Evolutionary conservation across 2,888 invertebrate genomes (phyloP).

Genomic region (Amblyjoppa proteus): DNA sequence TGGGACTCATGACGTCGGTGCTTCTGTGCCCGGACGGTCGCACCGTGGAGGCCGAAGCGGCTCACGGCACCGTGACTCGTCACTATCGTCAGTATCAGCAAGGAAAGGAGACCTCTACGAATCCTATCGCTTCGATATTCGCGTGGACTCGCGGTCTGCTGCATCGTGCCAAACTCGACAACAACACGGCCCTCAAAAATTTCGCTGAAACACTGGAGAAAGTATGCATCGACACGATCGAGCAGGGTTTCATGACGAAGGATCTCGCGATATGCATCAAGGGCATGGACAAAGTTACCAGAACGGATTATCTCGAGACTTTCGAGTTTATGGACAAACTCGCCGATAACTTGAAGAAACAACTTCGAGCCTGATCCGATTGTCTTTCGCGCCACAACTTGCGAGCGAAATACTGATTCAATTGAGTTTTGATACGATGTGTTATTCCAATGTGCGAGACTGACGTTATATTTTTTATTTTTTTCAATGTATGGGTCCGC

Average conservation of each 20-base stretch:
- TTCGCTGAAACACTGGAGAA: slow-evolving; percentile 95
- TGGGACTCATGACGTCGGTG: slow-evolving; percentile 99
- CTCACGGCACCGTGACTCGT: slow-evolving; percentile 98
- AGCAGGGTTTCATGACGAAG: slow-evolving; percentile 98
- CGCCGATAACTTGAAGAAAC: slow-evolving; percentile 93
- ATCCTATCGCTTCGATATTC: slow-evolving; percentile 99
- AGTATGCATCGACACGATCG: slow-evolving; percentile 98
- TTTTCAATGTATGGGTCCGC: neutral
- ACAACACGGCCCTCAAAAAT: slow-evolving; percentile 90
- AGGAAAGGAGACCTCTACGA: slow-evolving; percentile 99
- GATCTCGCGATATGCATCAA: slow-evolving; percentile 99
- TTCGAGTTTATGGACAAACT: slow-evolving; percentile 98
- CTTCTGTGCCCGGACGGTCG: slow-evolving; percentile 98
- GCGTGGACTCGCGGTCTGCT: slow-evolving; percentile 98
- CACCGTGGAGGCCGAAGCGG: slow-evolving; percentile 99
- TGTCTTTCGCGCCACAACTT: neutral
- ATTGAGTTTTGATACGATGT: slow-evolving; percentile 19
- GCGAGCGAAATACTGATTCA: slow-evolving; percentile 55
- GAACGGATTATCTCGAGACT: slow-evolving; percentile 97
- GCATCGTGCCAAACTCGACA: slow-evolving; percentile 97
- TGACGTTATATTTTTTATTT: slow-evolving; percentile 14
- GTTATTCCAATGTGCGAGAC: slow-evolving; percentile 43
- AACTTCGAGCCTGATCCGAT: slow-evolving; percentile 85
- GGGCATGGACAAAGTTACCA: slow-evolving; percentile 92
- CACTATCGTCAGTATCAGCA: slow-evolving; percentile 95